A percentile compares a stretch with the other conserved stretches of the same genome.
phyloP scores from a whole-genome alignment of 2,888 invertebrate genomes.

The Bimastos eiseni region DNA sequence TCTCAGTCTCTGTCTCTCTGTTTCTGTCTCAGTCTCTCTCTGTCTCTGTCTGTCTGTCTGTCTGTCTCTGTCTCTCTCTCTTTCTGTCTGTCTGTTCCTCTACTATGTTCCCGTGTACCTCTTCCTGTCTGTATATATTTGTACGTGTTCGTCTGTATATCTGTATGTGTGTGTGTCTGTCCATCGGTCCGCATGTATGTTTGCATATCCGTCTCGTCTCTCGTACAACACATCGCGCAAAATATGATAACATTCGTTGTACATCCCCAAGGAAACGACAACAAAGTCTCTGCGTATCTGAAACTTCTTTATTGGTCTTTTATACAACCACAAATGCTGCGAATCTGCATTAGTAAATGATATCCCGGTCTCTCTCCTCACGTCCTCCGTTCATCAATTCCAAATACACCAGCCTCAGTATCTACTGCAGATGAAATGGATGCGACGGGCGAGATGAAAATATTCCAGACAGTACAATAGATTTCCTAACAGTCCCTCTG shows the following conservation, averaged over 20 bases:
- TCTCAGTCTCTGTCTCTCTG: background rate
- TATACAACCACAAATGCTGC: background rate
- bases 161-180: too few species aligned
- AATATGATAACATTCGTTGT: background rate
- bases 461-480: background rate
- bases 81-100: too few species aligned
- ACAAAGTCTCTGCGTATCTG: background rate
- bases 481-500: background rate
- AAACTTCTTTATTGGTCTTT: background rate
- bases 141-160: too few species aligned
- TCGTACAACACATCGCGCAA: background rate
- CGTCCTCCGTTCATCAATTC: too few species aligned
- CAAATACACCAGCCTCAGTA: too few species aligned
- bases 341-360: background rate
- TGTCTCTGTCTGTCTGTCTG: too few species aligned
- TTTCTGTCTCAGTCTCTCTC: background rate
- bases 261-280: background rate
- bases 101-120: too few species aligned
- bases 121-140: too few species aligned
- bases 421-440: background rate
- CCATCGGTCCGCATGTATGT: too few species aligned
- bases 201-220: too few species aligned
- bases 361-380: too few species aligned
- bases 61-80: too few species aligned
- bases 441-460: background rate